Base-by-base conservation (phyloP, 2,113 vertebrate genomes). In the Silurus asotus region DNA sequence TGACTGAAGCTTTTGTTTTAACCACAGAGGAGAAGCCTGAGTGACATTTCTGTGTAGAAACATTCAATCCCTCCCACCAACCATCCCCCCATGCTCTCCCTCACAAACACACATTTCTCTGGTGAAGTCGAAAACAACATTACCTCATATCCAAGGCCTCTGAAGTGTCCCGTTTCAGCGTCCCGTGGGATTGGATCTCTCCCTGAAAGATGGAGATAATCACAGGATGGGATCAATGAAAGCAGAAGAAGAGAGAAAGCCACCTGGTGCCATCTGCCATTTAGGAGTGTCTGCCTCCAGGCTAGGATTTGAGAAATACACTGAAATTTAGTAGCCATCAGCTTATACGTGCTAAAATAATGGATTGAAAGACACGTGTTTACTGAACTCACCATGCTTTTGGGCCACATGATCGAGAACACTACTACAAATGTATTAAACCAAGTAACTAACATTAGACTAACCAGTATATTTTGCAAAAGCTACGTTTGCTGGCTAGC, bases 191-290 rank as follows among this genome's bases (percentile, higher is more conserved):
- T 62, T 13, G 4, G 25, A 48, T 19, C 5, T 15, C 62, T 7
- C 70, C 20, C 48, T 70, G n/a, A 51, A 79, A 86, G 37, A 67
- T 51, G 78, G 86, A 80, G 82, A 83, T 82, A 74, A 79, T 53
- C 51, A 67, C 61, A 75, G 70, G 69, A 79, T n/a, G 17, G 74
- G 82, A 88, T 88, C 84, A 87, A 77, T 87, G 62, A 65, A 53
- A 80, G 28, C 20, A 81, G 84, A 67, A 83, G 11, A 88, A 82
- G 76, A 62, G 81, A 70, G 81, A 70, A 48, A 84, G 84, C 23
- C 82, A 72, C 72, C 64, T 79, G 89, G 51, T 53, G 49, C 65
- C 91, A 89, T 92, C 89, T 92, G 89, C 81, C 87, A 64, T 64
- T 65, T 72, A 59, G 55, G 20, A 67, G 62, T 45, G 15, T 61